Evolutionary conservation across 1,140 invertebrate species (phyloP).

Genomic region (Zaprionus capensis): DNA sequence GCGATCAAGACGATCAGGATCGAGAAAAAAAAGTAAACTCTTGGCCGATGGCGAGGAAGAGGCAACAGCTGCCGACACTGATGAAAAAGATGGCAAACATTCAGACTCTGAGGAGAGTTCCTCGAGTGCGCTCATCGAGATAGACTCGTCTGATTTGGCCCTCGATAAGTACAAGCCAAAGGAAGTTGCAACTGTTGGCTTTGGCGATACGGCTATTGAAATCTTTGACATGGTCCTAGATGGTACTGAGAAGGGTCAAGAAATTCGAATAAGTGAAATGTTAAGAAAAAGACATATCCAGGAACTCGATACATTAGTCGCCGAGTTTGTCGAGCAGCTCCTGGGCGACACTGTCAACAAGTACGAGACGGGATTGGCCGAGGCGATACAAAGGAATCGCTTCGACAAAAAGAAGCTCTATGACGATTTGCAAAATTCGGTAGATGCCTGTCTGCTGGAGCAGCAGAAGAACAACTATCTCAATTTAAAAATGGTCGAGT

Average conservation of each 20-base stretch:
- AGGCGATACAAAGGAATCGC: not conserved
- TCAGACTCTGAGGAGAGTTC: not conserved
- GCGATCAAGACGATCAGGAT: too few species aligned
- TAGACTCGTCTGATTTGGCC: not conserved
- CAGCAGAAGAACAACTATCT: conserved; percentile 21
- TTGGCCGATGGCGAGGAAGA: too few species aligned
- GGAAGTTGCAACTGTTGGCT: not conserved
- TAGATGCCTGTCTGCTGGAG: not conserved
- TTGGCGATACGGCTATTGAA: not conserved
- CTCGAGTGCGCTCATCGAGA: not conserved
- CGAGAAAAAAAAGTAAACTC: too few species aligned
- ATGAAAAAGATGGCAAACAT: too few species aligned
- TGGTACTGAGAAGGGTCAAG: not conserved
- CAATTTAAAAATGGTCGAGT: conserved; percentile 35
- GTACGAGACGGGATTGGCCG: not conserved
- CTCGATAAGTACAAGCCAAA: not conserved
- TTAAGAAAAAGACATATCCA: accelerated
- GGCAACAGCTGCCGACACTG: too few species aligned
- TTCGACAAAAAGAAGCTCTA: conserved; percentile 43
- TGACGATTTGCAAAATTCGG: accelerated
- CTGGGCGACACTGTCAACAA: conserved; percentile 12
- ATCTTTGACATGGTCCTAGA: not conserved
- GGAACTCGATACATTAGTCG: not conserved
- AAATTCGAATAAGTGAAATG: not conserved
- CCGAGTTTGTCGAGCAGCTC: not conserved